phyloP scores from a whole-genome alignment of 2,888 invertebrate species.

The Caenorhabditis afra region DNA sequence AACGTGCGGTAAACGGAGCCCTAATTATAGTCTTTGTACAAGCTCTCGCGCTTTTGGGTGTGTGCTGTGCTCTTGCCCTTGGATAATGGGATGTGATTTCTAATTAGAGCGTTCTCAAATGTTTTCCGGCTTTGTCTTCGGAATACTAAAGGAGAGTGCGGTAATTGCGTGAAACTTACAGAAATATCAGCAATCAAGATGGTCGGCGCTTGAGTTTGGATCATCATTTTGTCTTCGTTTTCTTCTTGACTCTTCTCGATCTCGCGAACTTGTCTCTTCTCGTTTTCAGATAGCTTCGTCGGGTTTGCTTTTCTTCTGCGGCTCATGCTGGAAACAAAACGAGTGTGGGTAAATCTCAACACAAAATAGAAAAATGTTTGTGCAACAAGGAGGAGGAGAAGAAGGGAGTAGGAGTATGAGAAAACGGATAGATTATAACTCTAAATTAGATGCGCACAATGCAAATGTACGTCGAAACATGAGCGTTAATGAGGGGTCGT shows the following conservation, averaged over 20 bases:
- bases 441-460: constrained; percentile 61
- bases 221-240: constrained; percentile 36
- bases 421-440: constrained; percentile 44
- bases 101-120: constrained; percentile 27
- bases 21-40: constrained; percentile 40
- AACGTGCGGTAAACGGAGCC: constrained; percentile 47
- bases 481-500: constrained; percentile 58
- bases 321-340: constrained; percentile 74
- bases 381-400: background rate
- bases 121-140: constrained; percentile 2
- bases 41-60: constrained; percentile 16
- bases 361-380: background rate
- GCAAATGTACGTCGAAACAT: constrained; percentile 60
- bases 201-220: constrained; percentile 13
- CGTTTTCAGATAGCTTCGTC: constrained; percentile 63
- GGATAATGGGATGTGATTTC: constrained; percentile 8
- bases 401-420: constrained; percentile 14
- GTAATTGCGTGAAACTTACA: no score
- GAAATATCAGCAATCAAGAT: constrained; percentile 35
- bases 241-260: constrained; percentile 49
- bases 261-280: constrained; percentile 23
- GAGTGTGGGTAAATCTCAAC: background rate
- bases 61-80: constrained; percentile 5
- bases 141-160: background rate
- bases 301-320: constrained; percentile 77